Evolutionary conservation across 2,113 vertebrate genomes (phyloP).

Genomic region (Crypturellus undulatus): DNA sequence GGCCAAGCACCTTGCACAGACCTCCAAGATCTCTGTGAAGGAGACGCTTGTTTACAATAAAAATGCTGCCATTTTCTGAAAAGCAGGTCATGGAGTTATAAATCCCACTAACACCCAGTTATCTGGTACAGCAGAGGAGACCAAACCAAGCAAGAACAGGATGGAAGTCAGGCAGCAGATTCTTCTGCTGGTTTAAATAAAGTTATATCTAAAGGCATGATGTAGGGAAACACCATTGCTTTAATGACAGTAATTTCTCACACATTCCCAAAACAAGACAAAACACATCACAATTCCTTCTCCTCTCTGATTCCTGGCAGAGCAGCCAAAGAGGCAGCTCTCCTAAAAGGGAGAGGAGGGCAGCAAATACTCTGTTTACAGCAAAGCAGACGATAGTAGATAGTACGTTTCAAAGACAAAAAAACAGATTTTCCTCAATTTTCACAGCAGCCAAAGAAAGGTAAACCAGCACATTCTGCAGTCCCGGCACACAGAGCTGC

Average conservation of each 20-base stretch:
- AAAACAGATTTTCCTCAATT: background rate
- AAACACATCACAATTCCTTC: background rate
- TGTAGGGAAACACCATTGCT: accelerated
- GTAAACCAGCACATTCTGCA: background rate
- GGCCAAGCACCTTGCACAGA: background rate
- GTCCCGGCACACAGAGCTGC: background rate
- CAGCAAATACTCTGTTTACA: background rate
- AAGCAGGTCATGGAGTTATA: background rate
- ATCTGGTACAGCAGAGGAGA: background rate
- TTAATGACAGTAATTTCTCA: background rate
- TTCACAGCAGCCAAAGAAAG: background rate
- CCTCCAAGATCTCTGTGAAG: background rate
- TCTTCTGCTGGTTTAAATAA: background rate
- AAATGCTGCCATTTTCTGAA: background rate
- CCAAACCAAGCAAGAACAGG: background rate
- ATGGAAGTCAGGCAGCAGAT: background rate
- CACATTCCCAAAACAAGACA: background rate
- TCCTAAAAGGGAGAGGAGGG: background rate
- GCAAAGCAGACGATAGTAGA: background rate
- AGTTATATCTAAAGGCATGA: background rate
- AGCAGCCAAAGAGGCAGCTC: background rate
- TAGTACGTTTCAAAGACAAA: background rate
- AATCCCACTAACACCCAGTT: background rate
- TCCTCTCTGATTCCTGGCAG: background rate
- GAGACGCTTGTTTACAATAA: background rate